Base-by-base conservation (phyloP, 1,140 invertebrate species). In the Agraylea sexmaculata region DNA sequence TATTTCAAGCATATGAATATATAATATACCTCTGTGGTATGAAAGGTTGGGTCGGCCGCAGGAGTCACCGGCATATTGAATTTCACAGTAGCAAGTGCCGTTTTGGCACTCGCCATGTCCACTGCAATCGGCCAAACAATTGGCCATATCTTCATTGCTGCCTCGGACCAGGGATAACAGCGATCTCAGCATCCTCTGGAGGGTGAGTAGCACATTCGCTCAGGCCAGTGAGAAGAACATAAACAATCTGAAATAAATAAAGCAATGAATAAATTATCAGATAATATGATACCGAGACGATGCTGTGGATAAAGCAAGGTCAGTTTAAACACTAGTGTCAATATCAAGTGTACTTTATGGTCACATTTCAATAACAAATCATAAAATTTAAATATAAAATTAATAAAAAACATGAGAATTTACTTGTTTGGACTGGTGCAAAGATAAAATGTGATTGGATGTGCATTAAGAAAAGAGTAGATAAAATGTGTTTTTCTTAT, bases 31-130 rank as follows among this genome's bases (percentile, higher is more conserved):
- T n/a, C 67, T 68, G 51, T 75, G 74, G 49, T 77, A 77, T 11
- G 74, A 68, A 46, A 77, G 50, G 55, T 77, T 77, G 42, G 69
- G 73, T 28, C 69, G 70, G 45, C 71, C 66, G 55, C 74, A 77
- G 42, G 72, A 60, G 39, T 75, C 73, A 8, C 75, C 75, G 13
- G 73, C 54, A 57, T 67, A 70, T 37, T 73, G 73, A 55, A 91
- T 89, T 69, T 90, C 84, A 60, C 89, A 93, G 42, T 89, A 69
- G 57, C 89, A 92, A 22, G 84, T 87, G 28, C 87, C 87, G 60
- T 91, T 87, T 46, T 86, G 74, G 60, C 88, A 93, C 62, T 89
- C 85, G 7, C 88, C 89, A 43, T 85, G 79, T n/a, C 87, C 86
- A 44, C 80, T 87, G 66, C 85, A 90, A 60, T 82, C 79, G 35